These are phyloP conservation scores for Hydrochoerus hydrochaeris DNA, from an alignment of 2,113 vertebrate genomes.

Conservation along the genomic window DNA sequence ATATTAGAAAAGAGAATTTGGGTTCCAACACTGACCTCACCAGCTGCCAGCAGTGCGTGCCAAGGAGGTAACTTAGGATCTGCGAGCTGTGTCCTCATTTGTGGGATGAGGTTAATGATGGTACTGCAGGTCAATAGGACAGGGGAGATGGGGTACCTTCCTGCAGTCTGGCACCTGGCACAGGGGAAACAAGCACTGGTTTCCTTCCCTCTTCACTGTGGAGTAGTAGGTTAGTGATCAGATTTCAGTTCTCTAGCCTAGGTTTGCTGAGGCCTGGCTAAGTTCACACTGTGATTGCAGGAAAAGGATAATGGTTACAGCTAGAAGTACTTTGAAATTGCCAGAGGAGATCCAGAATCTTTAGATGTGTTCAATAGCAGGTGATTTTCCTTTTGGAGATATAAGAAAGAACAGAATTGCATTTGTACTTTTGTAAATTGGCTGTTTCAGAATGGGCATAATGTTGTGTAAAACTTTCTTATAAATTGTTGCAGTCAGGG, in stretches of 20 bases:
- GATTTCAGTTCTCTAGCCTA: too few relatives aligned
- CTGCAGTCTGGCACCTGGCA: neutral
- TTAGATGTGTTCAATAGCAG: neutral
- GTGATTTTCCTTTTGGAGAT: neutral
- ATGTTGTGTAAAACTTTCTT: neutral
- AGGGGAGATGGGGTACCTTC: neutral
- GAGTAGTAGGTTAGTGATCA: neutral
- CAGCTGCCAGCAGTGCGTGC: rapidly evolving
- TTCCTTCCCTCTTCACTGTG: neutral
- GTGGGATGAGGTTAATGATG: neutral
- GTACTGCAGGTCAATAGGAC: neutral
- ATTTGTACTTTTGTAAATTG: neutral
- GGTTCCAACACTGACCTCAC: neutral
- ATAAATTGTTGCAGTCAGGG: neutral
- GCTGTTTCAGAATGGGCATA: neutral
- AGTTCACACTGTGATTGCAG: neutral
- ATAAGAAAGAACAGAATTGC: neutral
- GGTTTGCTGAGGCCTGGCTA: neutral
- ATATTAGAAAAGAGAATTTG: neutral
- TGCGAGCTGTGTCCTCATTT: neutral
- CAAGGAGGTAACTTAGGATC: too few relatives aligned
- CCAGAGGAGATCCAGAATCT: neutral
- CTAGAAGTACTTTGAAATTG: neutral
- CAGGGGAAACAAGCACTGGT: rapidly evolving
- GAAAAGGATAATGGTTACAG: neutral